Percentiles rank a stretch among this genome's conserved stretches.
Conservation (phyloP, 2,113 vertebrate genomes). For the Tetrao urogallus region DNA sequence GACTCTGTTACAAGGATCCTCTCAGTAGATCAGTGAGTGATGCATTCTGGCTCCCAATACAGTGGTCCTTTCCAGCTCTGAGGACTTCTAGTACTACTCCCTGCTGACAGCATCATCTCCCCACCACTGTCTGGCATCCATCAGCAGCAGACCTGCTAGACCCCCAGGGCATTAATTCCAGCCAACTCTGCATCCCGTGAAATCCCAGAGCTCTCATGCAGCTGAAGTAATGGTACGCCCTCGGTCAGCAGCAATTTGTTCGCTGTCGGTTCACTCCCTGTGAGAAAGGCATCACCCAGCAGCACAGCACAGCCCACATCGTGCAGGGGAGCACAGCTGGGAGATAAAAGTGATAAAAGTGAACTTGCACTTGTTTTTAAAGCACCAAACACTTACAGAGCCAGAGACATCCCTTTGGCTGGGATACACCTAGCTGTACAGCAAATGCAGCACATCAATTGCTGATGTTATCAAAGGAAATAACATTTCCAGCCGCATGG, state of each 20-base stretch:
- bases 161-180: neutral
- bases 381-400: neutral
- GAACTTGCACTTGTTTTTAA: neutral
- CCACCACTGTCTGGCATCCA: neutral
- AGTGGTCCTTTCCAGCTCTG: neutral
- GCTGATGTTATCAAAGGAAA: constrained; percentile 69
- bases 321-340: neutral
- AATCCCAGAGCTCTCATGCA: neutral
- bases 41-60: neutral
- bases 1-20: neutral
- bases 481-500: constrained; percentile 53
- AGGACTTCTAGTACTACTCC: neutral
- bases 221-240: neutral
- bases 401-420: neutral
- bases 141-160: neutral
- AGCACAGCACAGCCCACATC: neutral
- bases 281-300: neutral
- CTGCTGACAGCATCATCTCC: neutral
- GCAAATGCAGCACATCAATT: constrained; percentile 18
- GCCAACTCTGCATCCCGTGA: neutral
- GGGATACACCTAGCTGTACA: neutral
- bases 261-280: neutral
- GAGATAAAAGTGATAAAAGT: neutral
- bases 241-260: constrained; percentile 15
- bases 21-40: neutral